Conservation (phyloP, 2,888 invertebrate genomes). For the Nemapogon koenigi region DNA sequence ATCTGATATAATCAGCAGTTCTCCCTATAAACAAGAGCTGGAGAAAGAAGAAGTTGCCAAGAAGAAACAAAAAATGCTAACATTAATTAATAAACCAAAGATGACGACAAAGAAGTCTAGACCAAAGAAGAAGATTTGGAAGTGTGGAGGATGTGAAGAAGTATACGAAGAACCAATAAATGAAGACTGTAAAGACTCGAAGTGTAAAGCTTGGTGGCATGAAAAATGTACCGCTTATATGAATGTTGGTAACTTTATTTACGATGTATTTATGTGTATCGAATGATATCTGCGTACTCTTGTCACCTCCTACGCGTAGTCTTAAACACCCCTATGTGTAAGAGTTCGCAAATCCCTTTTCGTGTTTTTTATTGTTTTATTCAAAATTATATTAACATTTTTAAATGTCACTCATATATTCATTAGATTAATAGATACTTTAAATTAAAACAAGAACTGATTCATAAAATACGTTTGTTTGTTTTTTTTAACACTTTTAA, state of each 20-base stretch:
- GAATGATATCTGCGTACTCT: no score
- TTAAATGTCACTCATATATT: no score
- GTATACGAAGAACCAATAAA: no score
- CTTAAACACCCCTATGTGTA: no score
- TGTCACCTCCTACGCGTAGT: no score
- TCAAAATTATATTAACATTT: no score
- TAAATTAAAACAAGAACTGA: no score
- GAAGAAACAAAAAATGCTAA: not conserved
- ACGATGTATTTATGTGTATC: no score
- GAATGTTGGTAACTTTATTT: not conserved
- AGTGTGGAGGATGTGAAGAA: constrained; percentile 10
- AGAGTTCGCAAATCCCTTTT: not conserved
- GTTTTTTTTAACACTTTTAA: not conserved
- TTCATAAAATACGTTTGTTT: not conserved
- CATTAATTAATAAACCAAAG: constrained; percentile 3
- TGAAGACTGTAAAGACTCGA: constrained; percentile 7
- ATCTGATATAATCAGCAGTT: constrained; percentile 2
- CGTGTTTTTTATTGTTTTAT: not conserved
- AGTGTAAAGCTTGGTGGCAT: constrained; percentile 8
- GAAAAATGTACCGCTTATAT: constrained; percentile 11
- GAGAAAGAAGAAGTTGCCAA: constrained; percentile 1
- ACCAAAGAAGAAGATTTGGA: constrained; percentile 4
- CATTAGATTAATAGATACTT: no score
- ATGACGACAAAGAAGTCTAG: constrained; percentile 7
- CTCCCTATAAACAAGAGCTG: not conserved